These are phyloP conservation scores for Dicaeum eximium DNA, from an alignment of 2,113 vertebrate species.

Conservation along the genomic window DNA sequence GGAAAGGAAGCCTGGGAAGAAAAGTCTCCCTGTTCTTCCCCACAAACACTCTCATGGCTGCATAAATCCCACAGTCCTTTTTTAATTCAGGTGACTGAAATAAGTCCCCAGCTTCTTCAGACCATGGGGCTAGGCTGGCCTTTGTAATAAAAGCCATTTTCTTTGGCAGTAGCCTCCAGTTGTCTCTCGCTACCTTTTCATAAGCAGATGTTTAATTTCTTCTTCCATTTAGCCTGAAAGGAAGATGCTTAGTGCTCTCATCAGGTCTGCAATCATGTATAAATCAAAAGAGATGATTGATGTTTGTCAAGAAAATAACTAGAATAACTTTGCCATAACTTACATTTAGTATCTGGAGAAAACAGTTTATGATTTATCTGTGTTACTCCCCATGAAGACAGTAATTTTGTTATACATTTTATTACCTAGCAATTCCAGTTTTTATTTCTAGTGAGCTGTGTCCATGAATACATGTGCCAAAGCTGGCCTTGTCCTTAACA, in stretches of 20 bases:
- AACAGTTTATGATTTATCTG: background rate
- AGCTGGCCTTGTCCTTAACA: background rate
- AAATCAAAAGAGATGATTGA: background rate
- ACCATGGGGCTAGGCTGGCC: background rate
- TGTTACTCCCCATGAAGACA: background rate
- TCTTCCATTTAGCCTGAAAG: background rate
- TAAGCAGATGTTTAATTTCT: background rate
- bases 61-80: background rate
- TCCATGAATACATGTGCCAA: background rate
- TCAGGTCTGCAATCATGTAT: background rate
- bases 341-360: background rate
- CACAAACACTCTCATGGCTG: background rate
- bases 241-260: background rate
- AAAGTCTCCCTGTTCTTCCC: background rate
- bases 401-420: background rate
- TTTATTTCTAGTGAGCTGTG: background rate
- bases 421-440: background rate
- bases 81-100: background rate
- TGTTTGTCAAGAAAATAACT: background rate
- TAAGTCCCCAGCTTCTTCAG: background rate
- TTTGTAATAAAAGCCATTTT: background rate
- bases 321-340: background rate
- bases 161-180: background rate
- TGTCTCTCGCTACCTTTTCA: background rate
- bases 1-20: background rate